These are phyloP conservation scores for Byasa hedistus DNA, from an alignment of 2,888 invertebrate species.

Conservation along the genomic window DNA sequence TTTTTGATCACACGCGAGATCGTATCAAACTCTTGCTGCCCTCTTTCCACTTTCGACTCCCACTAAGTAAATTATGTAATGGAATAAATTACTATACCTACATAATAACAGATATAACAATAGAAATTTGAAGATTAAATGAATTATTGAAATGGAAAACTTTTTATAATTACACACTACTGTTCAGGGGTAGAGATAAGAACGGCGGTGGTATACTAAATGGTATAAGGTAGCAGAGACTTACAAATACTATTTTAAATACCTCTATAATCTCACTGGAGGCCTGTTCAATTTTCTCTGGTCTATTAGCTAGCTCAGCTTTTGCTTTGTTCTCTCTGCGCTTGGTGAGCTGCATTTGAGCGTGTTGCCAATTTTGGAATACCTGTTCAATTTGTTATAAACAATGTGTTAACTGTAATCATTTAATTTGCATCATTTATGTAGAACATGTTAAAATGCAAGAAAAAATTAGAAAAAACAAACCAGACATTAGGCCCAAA, in stretches of 20 bases:
- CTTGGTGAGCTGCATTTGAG: conserved; percentile 95
- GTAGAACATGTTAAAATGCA: no score
- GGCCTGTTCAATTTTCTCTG: conserved; percentile 93
- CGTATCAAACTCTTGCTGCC: conserved; percentile 97
- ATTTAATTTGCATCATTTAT: no score
- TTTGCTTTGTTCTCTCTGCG: conserved; percentile 96
- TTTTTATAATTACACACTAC: no score
- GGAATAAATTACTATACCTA: background rate
- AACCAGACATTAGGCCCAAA: no score
- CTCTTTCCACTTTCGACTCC: conserved; percentile 97
- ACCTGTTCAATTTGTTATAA: conserved; percentile 79
- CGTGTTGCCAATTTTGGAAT: conserved; percentile 98
- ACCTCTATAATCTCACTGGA: conserved; percentile 96
- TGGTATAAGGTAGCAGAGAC: no score
- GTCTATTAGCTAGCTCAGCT: conserved; percentile 92
- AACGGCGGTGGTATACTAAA: no score
- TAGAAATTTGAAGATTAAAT: no score
- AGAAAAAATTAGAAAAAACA: no score
- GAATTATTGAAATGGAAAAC: no score
- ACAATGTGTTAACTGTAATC: background rate
- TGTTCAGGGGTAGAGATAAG: no score
- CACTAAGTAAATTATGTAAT: conserved; percentile 78
- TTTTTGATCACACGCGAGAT: conserved; percentile 96
- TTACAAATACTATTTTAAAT: conserved; percentile 28
- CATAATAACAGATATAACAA: background rate